Percentiles rank a stretch among this genome's conserved stretches.
Conservation (phyloP, 2,888 invertebrate species). For the Anodontia alba region DNA sequence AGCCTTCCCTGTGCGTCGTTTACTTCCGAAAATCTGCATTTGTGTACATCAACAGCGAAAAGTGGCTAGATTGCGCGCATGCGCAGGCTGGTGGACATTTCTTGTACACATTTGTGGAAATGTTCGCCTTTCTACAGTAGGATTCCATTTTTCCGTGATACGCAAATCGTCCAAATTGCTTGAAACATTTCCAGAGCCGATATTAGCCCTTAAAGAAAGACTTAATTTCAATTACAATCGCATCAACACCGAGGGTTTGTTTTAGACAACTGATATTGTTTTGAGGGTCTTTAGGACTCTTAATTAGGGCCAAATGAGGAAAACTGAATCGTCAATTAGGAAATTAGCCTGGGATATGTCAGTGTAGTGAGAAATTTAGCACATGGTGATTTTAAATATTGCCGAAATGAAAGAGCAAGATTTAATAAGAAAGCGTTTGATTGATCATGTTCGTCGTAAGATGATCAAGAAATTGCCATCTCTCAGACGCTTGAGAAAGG, state of each 20-base stretch:
- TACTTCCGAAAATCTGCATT: too few relatives aligned
- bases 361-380: conserved; percentile 8
- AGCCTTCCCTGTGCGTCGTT: too few relatives aligned
- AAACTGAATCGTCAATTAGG: conserved; percentile 1
- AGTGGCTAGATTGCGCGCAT: too few relatives aligned
- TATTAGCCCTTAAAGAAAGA: conserved; percentile 4
- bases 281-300: background rate
- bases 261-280: conserved; percentile 41
- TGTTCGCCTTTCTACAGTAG: too few relatives aligned
- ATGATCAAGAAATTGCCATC: conserved; percentile 10
- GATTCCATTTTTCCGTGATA: too few relatives aligned
- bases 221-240: conserved; percentile 48
- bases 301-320: conserved; percentile 6
- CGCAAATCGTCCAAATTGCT: background rate
- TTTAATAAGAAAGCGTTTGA: conserved; percentile 17
- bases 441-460: conserved; percentile 14
- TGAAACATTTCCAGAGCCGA: conserved; percentile 1
- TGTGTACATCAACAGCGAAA: too few relatives aligned
- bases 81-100: too few relatives aligned
- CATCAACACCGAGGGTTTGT: conserved; percentile 47
- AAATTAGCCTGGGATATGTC: conserved; percentile 8
- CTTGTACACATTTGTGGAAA: too few relatives aligned
- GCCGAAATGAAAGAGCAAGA: background rate
- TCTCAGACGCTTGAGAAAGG: conserved; percentile 7
- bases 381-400: conserved; percentile 5